Percentiles rank a stretch among this genome's conserved stretches.
Conservation (phyloP, 2,113 vertebrate genomes). For the Hassar affinis region DNA sequence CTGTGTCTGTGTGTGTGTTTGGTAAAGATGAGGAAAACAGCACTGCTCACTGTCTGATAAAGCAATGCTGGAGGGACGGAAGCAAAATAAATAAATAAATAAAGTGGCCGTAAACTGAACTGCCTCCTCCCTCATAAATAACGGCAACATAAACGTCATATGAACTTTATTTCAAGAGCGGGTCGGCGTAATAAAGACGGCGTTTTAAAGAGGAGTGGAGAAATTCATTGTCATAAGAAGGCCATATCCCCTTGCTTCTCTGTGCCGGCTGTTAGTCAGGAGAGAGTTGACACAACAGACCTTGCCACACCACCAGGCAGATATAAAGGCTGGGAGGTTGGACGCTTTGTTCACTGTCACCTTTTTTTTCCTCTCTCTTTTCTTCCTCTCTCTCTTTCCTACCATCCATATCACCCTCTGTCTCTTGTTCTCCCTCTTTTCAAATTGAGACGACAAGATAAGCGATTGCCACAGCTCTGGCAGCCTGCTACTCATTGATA, state of each 20-base stretch:
- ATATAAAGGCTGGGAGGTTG: conserved; percentile 43
- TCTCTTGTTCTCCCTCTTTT: conserved; percentile 70
- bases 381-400: conserved; percentile 43
- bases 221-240: conserved; percentile 69
- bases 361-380: conserved; percentile 45
- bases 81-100: conserved; percentile 47
- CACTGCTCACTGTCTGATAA: conserved; percentile 65
- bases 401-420: conserved; percentile 48
- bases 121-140: conserved; percentile 74
- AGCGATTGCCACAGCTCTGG: conserved; percentile 69
- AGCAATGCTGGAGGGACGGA: conserved; percentile 61
- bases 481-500: conserved; percentile 77
- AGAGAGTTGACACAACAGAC: conserved; percentile 62
- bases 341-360: conserved; percentile 33
- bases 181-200: conserved; percentile 75
- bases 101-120: conserved; percentile 69
- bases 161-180: conserved; percentile 77
- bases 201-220: conserved; percentile 72
- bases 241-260: conserved; percentile 58
- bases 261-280: conserved; percentile 59
- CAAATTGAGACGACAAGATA: conserved; percentile 75
- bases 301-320: conserved; percentile 58
- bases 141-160: conserved; percentile 78
- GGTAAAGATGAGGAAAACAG: conserved; percentile 60
- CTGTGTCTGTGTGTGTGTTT: conserved; percentile 14